Base-by-base conservation (phyloP, 2,888 invertebrate genomes). In the Brenthis hecate region DNA sequence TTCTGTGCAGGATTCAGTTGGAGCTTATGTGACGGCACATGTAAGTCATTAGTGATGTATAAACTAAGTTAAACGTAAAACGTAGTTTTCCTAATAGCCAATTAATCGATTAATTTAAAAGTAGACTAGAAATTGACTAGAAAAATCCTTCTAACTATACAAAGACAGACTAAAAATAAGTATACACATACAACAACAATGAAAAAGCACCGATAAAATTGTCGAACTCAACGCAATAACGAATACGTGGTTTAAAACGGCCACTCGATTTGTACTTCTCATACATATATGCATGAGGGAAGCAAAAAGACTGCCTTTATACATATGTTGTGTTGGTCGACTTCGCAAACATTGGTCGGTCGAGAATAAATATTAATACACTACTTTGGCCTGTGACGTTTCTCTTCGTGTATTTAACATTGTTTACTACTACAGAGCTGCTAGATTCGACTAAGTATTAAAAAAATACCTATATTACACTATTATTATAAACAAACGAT, bases 221-320 rank as follows among this genome's bases (percentile, higher is more conserved):
- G 66, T 58, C 66, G 54, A 61, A 61, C 68, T 56, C 65, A 65
- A 68, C 74, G 75, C 69, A 75, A 74, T 76, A 77, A 77, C 76
- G 75, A 69, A 80, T 76, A 75, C 73, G 73, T 74, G 72, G 75
- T 78, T 78, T 75, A 77, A 77, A 75, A 74, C 72, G 77, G 71
- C 77, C 75, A 77, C 81, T 77, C 77, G 79, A 81, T 80, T 81
- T 80, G 76, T 72, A 55, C 75, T 71, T 55, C 73, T 77, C 81
- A 80, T 81, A 76, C 78, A 81, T 80, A 75, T 78, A 81, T 81
- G 78, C 78, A 81, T 81, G 78, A 80, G 77, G 11, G 68, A 68
- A 71, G 69, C 72, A 73, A 68, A 65, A 55, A 57, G 50, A 58
- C 47, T 36, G 67, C 53, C 19, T 64, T 62, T 65, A 70, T 67